These are phyloP conservation scores for Alviniconcha marisindica DNA, from an alignment of 1,140 invertebrate genomes.

Conservation along the genomic window DNA sequence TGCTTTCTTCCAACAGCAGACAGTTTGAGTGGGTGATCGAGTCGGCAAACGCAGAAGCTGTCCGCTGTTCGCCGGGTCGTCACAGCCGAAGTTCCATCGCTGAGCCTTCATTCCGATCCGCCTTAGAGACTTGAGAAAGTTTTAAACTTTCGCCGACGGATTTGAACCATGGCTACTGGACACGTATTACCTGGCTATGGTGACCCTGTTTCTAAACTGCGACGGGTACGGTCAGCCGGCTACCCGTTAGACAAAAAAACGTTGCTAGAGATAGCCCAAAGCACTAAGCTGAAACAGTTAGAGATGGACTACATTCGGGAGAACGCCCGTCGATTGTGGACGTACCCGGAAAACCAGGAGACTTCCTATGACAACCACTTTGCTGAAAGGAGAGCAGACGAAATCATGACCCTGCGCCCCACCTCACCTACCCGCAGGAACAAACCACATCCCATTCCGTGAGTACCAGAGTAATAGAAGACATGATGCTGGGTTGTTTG, in stretches of 20 bases:
- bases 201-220: slow-evolving; percentile 63
- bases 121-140: too few species aligned
- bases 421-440: slow-evolving; percentile 62
- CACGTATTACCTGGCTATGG: slow-evolving; percentile 70
- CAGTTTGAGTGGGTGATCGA: too few species aligned
- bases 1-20: too few species aligned
- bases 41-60: too few species aligned
- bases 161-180: slow-evolving; percentile 67
- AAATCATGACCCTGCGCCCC: slow-evolving; percentile 55
- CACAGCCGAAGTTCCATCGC: too few species aligned
- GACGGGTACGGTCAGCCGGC: slow-evolving; percentile 58
- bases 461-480: too few species aligned
- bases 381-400: slow-evolving; percentile 47
- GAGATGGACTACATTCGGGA: slow-evolving; percentile 59
- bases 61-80: too few species aligned
- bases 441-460: slow-evolving; percentile 64
- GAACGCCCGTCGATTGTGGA: slow-evolving; percentile 63
- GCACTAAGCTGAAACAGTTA: slow-evolving; percentile 31
- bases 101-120: too few species aligned
- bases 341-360: slow-evolving; percentile 39
- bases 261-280: slow-evolving; percentile 53
- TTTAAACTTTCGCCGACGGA: too few species aligned
- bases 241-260: slow-evolving; percentile 61
- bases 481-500: too few species aligned
- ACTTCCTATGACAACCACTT: slow-evolving; percentile 64